Evolutionary conservation across 2,888 invertebrate genomes (phyloP), one percentile per base, ranked within the genome.

Genomic region (Reticulitermes lucifugus): DNA sequence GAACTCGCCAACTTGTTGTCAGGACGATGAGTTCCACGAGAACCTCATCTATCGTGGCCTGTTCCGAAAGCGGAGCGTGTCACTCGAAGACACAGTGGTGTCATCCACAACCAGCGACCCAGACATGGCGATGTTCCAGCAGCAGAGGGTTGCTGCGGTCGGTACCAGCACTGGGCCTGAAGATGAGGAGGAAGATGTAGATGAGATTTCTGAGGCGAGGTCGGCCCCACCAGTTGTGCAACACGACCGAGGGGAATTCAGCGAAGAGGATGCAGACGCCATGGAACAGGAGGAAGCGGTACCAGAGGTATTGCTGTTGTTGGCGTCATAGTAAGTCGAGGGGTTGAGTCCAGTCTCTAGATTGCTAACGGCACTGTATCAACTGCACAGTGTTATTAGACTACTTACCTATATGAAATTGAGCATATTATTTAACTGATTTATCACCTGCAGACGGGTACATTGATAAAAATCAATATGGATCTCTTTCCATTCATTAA

Each of bases 1-100:
- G 55, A 55, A 55, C 18, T 21, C 55, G 65, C 6, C 3, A 6
- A 14, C 2, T 65, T 25, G 41, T 73, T 51, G 6, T n/a, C 77
- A 89, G 82, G 91, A 91, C 84, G 90, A 96, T 92, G 96, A 96
- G 90, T 96, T 96, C 91, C 96, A 96, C 91, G 96, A 96, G 92
- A 95, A 95, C 91, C 93, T 95, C 89, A 94, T 96, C 90, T 95
- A 95, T 90, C 94, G 95, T 89, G 94, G 95, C 89, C 93, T 95
- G 90, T 96, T 95, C 91, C 93, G 88, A 14, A 88, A 88, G 81
- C 81, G 88, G 21, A 87, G 87, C 84, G 79, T 88, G 77, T 88
- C 88, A 1, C 86, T 88, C 71, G 88, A 88, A 85, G 88, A 88
- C 83, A 83, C 86, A 77, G 84, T 85, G 12, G 81, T 85, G n/a